phyloP scores from a whole-genome alignment of 2,888 invertebrate genomes.

The Volucella zonaria region DNA sequence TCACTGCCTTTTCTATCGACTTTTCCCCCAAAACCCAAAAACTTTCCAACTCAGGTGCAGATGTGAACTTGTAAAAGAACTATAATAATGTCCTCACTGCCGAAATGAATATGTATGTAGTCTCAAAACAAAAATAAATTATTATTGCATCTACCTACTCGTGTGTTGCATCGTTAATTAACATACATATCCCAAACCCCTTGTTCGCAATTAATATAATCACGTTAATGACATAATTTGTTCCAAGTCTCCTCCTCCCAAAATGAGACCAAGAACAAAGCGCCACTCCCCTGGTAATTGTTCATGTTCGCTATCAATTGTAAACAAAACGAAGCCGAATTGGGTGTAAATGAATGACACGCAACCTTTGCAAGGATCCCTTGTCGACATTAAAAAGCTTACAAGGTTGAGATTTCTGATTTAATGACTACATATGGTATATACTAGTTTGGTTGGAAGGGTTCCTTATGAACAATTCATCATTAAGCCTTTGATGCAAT shows the following conservation, averaged over 20 bases:
- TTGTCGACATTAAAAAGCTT: neutral
- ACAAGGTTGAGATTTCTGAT: slow-evolving; percentile 31
- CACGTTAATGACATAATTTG: slow-evolving; percentile 32
- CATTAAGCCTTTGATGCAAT: neutral
- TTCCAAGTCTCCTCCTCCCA: neutral
- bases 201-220: slow-evolving; percentile 28
- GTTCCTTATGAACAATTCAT: neutral
- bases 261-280: neutral
- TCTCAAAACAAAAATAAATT: too few relatives aligned
- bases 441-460: neutral
- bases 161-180: slow-evolving; percentile 22
- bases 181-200: neutral
- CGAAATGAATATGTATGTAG: too few relatives aligned
- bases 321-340: slow-evolving; percentile 35
- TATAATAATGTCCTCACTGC: too few relatives aligned
- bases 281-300: slow-evolving; percentile 26
- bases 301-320: slow-evolving; percentile 47
- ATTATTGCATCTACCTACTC: too few relatives aligned
- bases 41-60: too few relatives aligned
- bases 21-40: too few relatives aligned
- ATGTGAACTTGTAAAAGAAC: too few relatives aligned
- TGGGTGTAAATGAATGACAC: slow-evolving; percentile 50
- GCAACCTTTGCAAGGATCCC: slow-evolving; percentile 30
- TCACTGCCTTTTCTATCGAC: too few relatives aligned
- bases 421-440: slow-evolving; percentile 34